Percentiles rank a stretch among this genome's conserved stretches.
Conservation (phyloP, 2,113 vertebrate genomes). For the Phyllostomus hastatus region DNA sequence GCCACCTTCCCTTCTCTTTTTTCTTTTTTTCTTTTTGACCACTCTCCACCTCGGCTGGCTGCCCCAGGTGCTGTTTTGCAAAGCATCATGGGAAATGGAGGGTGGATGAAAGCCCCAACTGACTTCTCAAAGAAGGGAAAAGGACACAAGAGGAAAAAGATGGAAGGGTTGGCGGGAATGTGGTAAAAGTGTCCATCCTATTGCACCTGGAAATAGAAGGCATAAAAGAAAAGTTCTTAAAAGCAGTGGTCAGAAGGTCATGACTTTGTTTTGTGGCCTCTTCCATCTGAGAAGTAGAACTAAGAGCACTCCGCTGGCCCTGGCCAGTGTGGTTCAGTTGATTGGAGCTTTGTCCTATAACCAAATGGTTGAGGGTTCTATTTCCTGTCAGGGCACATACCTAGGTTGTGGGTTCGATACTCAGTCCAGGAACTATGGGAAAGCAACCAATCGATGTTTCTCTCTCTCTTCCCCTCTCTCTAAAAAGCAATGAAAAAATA, state of each 20-base stretch:
- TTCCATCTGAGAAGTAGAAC: background rate
- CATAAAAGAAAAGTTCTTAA: background rate
- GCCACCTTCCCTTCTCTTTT: background rate
- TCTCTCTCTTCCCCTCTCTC: too few species aligned
- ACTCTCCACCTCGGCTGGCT: constrained; percentile 13
- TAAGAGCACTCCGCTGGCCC: background rate
- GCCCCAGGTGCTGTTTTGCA: constrained; percentile 47
- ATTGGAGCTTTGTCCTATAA: too few species aligned
- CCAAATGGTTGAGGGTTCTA: too few species aligned
- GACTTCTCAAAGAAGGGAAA: constrained; percentile 44
- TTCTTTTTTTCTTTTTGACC: background rate
- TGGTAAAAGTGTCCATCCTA: background rate
- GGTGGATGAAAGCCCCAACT: background rate
- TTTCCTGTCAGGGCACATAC: too few species aligned
- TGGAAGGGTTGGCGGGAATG: background rate
- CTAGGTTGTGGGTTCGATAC: too few species aligned
- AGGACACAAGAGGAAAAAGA: background rate
- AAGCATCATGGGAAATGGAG: background rate
- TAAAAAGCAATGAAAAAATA: too few species aligned
- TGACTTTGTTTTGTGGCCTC: background rate
- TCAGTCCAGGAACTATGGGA: too few species aligned
- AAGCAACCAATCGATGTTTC: too few species aligned
- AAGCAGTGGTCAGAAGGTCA: background rate
- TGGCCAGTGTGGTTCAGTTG: too few species aligned
- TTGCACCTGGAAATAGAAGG: background rate